A percentile compares a stretch with the other conserved stretches of the same genome.
Evolutionary conservation across 1,140 invertebrate species (phyloP).

Genomic region (Nephotettix cincticeps): DNA sequence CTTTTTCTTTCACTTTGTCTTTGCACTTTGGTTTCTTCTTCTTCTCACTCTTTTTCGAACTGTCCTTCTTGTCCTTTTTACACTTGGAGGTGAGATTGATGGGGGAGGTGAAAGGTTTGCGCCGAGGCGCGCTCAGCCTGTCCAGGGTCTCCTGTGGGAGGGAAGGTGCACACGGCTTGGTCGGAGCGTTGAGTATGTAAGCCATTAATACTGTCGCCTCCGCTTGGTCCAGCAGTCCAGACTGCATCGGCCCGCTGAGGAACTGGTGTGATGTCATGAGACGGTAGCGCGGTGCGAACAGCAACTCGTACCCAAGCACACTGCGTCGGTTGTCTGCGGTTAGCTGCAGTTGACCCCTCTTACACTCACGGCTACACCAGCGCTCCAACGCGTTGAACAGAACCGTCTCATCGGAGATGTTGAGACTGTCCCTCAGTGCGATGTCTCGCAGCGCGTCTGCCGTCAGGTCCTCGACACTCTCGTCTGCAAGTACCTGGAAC

Average conservation of each 20-base stretch:
- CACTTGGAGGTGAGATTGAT: constrained; percentile 23
- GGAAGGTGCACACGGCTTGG: constrained; percentile 24
- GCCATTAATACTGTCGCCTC: constrained; percentile 44
- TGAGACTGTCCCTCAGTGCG: constrained; percentile 58
- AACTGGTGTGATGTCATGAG: constrained; percentile 62
- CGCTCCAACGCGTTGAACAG: constrained; percentile 60
- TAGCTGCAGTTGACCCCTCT: constrained; percentile 60
- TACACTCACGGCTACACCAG: constrained; percentile 67
- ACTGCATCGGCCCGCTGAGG: constrained; percentile 49
- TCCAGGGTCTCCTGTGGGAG: constrained; percentile 27
- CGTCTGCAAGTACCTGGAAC: constrained; percentile 54
- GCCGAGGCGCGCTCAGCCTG: constrained; percentile 12
- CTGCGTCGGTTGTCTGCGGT: constrained; percentile 58
- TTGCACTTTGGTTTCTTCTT: constrained; percentile 38
- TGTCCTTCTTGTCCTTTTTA: constrained; percentile 32
- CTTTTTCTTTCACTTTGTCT: constrained; percentile 41
- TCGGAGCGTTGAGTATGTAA: constrained; percentile 28
- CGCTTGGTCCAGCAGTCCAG: constrained; percentile 46
- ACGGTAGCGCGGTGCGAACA: constrained; percentile 64
- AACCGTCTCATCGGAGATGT: constrained; percentile 54
- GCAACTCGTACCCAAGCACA: constrained; percentile 60
- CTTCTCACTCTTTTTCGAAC: constrained; percentile 31
- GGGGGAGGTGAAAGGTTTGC: background rate
- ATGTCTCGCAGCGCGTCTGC: constrained; percentile 59
- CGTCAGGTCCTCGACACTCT: constrained; percentile 64